Evolutionary conservation across 2,113 vertebrate species (phyloP).

Genomic region (Chloropsis cyanopogon): DNA sequence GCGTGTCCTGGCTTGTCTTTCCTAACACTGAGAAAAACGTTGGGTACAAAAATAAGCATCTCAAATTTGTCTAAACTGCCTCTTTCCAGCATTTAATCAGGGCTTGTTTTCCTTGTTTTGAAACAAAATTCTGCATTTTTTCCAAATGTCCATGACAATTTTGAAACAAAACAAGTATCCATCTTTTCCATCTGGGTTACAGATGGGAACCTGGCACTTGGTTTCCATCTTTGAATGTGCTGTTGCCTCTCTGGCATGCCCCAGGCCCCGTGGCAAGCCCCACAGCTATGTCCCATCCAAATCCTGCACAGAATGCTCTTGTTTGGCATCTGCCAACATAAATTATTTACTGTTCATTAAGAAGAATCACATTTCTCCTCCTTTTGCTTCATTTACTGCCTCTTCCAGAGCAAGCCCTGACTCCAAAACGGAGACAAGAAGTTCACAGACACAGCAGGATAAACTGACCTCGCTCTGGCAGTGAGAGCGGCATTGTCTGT

Average conservation of each 20-base stretch:
- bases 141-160: not conserved
- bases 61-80: not conserved
- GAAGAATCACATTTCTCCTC: not conserved
- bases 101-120: not conserved
- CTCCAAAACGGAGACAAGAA: not conserved
- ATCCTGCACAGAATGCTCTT: not conserved
- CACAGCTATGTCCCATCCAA: fast-evolving
- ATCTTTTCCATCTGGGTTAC: slow-evolving; percentile 34
- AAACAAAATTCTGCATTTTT: not conserved
- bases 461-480: not conserved
- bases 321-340: not conserved
- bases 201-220: slow-evolving; percentile 19
- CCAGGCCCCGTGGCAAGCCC: not conserved
- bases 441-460: not conserved
- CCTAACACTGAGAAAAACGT: not conserved
- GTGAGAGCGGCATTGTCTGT: not conserved
- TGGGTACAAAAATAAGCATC: not conserved
- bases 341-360: not conserved
- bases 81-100: not conserved
- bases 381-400: not conserved
- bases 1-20: not conserved
- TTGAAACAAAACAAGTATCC: slow-evolving; percentile 20
- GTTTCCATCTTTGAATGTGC: not conserved
- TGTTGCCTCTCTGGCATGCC: not conserved
- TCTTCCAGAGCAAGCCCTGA: not conserved